Evolutionary conservation across 2,888 invertebrate species (phyloP), one percentile per base, ranked within the genome.

Genomic region (Noctua pronuba): DNA sequence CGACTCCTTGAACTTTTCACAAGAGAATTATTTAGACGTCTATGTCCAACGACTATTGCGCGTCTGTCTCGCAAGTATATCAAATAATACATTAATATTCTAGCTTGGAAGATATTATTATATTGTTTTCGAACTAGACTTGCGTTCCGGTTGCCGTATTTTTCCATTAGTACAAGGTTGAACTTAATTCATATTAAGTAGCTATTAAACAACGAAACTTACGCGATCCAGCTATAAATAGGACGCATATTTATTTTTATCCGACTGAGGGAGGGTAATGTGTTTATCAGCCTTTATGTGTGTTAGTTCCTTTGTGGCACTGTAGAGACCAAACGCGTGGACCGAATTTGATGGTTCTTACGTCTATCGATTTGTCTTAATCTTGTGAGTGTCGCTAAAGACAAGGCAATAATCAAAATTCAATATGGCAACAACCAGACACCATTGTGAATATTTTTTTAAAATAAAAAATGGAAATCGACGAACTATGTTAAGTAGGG

Each of bases 141-240:
- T 52, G 60, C 65, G 72, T 73, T 85, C 68, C 65, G 52, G 69
- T 72, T 62, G 38, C 41, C 44, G 86, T 87, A 86, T 79, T 89
- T 90, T 90, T 88, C 89, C 91, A 83, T 31, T 2, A 52, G 77
- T 44, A 79, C 73, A 79, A 82, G 78, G 73, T 62, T 74, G 28
- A 67, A 41, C 35, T 38, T 52, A 44, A 52, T 68, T 72, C 76
- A 76, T 69, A 58, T 31, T 65, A 44, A 31, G 66, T 49, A 65
- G 31, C 7, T 49, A 41, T 55, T 44, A 52, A 18, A 41, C 18
- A 41, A 16, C 55, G 28, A 28, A 35, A 35, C 3, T 38, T 60
- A 62, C 38, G 52, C 58, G n/a, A 55, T 52, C 6, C 44, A 44
- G 52, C 31, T 87, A 75, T 75, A 58, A 77, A 80, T 75, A 84